Evolutionary conservation across 2,113 vertebrate genomes (phyloP).

Genomic region (Spilogale gracilis): DNA sequence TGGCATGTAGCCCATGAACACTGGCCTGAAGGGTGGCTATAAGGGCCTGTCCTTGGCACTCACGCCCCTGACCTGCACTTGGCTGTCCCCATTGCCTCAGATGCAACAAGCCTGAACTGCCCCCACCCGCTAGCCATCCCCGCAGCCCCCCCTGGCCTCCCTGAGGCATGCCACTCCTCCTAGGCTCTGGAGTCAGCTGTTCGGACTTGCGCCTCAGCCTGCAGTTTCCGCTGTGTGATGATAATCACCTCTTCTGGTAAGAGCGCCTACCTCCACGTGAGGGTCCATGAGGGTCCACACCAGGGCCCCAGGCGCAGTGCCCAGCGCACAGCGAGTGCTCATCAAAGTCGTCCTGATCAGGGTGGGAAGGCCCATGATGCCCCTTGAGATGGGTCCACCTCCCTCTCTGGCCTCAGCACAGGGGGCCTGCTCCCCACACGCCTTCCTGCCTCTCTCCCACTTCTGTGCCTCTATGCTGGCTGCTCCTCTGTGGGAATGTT

Average conservation of each 20-base stretch:
- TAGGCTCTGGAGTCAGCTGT: background rate
- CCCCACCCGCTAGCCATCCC: background rate
- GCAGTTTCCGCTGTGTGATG: background rate
- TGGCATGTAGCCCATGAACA: fast-evolving
- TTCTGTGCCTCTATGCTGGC: background rate
- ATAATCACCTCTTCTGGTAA: background rate
- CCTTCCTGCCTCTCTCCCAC: background rate
- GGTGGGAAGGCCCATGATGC: background rate
- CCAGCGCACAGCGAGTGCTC: fast-evolving
- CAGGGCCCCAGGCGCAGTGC: too few species aligned
- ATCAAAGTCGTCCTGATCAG: fast-evolving
- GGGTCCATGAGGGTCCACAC: fast-evolving
- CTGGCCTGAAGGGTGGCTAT: background rate
- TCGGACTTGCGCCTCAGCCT: background rate
- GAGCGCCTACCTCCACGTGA: background rate
- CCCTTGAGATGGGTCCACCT: fast-evolving
- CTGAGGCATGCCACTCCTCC: too few species aligned
- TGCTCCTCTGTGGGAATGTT: background rate
- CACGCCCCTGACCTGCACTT: background rate
- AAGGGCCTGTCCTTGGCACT: background rate
- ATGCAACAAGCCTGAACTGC: background rate
- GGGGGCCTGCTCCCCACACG: background rate
- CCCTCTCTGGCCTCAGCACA: background rate
- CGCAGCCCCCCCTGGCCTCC: background rate
- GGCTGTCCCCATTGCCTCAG: background rate